phyloP scores from a whole-genome alignment of 2,113 vertebrate species.

The Scatophagus argus region DNA sequence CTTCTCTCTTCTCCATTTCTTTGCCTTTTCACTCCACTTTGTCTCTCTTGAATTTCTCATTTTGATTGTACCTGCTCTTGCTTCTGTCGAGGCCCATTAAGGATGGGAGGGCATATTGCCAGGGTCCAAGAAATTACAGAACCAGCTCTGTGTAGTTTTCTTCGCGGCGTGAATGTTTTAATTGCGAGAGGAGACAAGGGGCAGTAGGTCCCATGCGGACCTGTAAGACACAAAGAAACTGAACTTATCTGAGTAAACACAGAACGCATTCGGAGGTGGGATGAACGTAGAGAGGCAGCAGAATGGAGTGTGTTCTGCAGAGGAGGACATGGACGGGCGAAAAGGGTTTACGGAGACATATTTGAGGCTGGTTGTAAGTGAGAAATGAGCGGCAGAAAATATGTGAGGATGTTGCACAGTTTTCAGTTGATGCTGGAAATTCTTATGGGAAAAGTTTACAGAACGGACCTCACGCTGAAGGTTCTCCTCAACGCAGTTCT shows the following conservation, averaged over 20 bases:
- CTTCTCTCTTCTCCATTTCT: constrained; percentile 19
- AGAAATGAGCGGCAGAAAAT: constrained; percentile 26
- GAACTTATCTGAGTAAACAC: constrained; percentile 27
- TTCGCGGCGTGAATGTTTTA: background rate
- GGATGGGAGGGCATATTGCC: constrained; percentile 10
- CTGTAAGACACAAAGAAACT: constrained; percentile 6
- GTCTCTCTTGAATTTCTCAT: constrained; percentile 21
- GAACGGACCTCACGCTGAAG: background rate
- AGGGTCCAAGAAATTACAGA: constrained; percentile 52
- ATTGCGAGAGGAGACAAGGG: constrained; percentile 7
- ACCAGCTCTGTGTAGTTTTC: constrained; percentile 27
- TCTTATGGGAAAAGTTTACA: background rate
- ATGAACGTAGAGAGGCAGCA: constrained; percentile 24
- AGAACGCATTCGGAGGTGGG: constrained; percentile 38
- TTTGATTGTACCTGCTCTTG: constrained; percentile 12
- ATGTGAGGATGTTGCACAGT: background rate
- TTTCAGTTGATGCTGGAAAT: background rate
- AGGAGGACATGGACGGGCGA: constrained; percentile 41
- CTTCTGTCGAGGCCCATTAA: background rate
- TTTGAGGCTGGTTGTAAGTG: constrained; percentile 3
- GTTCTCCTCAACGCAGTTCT: background rate
- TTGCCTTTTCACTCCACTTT: background rate
- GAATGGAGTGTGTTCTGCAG: constrained; percentile 26
- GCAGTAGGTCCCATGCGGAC: background rate
- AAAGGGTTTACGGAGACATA: constrained; percentile 16